A percentile compares a stretch with the other conserved stretches of the same genome.
These are phyloP conservation scores for Magallana angulata DNA, from an alignment of 1,140 invertebrate species.

Conservation along the genomic window DNA sequence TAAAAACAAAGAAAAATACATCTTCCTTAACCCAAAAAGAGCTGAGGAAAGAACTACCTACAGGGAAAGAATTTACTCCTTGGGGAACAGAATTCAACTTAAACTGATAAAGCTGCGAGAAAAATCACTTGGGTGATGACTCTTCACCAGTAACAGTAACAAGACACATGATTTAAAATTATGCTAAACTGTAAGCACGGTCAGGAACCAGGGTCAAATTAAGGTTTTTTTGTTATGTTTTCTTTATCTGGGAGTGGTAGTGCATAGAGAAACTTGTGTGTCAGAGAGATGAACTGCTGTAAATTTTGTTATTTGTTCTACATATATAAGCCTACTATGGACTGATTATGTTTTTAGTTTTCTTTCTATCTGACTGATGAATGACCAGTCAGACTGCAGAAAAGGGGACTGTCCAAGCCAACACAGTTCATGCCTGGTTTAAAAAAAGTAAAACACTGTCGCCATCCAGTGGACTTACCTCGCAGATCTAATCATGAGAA, in stretches of 20 bases:
- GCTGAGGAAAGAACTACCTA: not conserved
- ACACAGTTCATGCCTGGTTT: constrained; percentile 17
- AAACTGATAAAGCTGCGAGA: not conserved
- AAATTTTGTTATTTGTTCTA: not conserved
- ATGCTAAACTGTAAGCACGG: not conserved
- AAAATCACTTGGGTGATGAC: not conserved
- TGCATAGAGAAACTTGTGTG: not conserved
- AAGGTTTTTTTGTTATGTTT: not conserved
- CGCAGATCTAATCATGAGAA: constrained; percentile 26
- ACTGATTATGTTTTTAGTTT: not conserved
- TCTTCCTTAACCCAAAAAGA: not conserved
- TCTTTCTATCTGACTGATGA: not conserved
- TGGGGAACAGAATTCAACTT: not conserved
- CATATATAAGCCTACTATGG: constrained; percentile 11
- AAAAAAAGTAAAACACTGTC: not conserved
- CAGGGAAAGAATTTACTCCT: too few relatives aligned
- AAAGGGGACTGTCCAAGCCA: not conserved
- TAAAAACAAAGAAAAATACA: not conserved
- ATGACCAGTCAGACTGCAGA: constrained; percentile 16
- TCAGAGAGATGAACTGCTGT: not conserved
- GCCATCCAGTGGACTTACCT: constrained; percentile 11
- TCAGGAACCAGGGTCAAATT: not conserved
- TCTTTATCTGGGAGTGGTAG: not conserved
- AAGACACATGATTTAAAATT: not conserved
- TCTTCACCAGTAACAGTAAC: not conserved